Conservation (phyloP, 2,888 invertebrate genomes). For the Sericinus montela region DNA sequence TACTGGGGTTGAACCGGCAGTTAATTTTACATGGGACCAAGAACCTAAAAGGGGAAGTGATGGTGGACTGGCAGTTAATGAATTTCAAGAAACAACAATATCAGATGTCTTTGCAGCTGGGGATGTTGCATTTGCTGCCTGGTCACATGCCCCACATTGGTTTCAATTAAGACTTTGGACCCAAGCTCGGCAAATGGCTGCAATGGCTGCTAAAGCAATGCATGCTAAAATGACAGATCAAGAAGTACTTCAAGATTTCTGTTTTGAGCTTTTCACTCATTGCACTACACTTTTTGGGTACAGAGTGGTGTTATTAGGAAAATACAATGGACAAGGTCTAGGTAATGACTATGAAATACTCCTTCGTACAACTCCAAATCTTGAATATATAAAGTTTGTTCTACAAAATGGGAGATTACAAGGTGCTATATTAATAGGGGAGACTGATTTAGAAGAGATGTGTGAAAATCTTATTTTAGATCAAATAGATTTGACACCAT, state of each 20-base stretch:
- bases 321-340: slow-evolving; percentile 95
- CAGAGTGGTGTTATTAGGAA: slow-evolving; percentile 94
- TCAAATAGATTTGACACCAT: slow-evolving; percentile 91
- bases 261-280: slow-evolving; percentile 98
- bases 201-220: slow-evolving; percentile 96
- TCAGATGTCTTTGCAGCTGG: slow-evolving; percentile 95
- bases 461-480: slow-evolving; percentile 98
- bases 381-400: slow-evolving; percentile 93
- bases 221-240: slow-evolving; percentile 80
- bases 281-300: slow-evolving; percentile 96
- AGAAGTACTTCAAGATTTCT: slow-evolving; percentile 91
- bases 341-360: slow-evolving; percentile 89
- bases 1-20: slow-evolving; percentile 91
- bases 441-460: slow-evolving; percentile 98
- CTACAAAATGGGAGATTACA: slow-evolving; percentile 90
- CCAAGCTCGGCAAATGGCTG: slow-evolving; percentile 98
- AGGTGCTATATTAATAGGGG: slow-evolving; percentile 97
- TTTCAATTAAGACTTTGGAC: slow-evolving; percentile 98
- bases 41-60: slow-evolving; percentile 80
- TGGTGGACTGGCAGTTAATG: slow-evolving; percentile 92
- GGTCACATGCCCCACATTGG: slow-evolving; percentile 90
- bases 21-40: slow-evolving; percentile 76
- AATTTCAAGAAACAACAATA: slow-evolving; percentile 89
- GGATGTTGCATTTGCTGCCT: slow-evolving; percentile 92
- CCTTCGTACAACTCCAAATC: slow-evolving; percentile 88